phyloP scores from a whole-genome alignment of 2,888 invertebrate genomes.

The Heliconius ethilla region DNA sequence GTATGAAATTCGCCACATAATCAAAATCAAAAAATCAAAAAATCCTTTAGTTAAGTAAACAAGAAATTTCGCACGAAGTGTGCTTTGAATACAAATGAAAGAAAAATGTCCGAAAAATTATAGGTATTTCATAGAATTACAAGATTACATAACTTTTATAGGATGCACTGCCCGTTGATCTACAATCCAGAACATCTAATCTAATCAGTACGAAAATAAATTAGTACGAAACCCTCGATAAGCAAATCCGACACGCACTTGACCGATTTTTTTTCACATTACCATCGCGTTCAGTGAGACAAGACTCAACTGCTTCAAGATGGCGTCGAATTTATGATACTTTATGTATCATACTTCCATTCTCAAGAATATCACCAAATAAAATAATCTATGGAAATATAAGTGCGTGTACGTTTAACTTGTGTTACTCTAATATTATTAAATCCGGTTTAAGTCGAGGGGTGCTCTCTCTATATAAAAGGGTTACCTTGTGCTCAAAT shows the following conservation, averaged over 20 bases:
- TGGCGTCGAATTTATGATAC: conserved; percentile 12
- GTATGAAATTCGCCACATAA: too few species aligned
- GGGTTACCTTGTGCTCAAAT: conserved; percentile 45
- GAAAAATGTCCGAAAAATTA: too few species aligned
- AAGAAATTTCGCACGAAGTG: too few species aligned
- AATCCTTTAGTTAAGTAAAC: too few species aligned
- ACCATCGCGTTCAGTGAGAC: neutral
- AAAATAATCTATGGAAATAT: conserved; percentile 15
- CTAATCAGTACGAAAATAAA: neutral
- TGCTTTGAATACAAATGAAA: too few species aligned
- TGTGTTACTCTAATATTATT: conserved; percentile 45
- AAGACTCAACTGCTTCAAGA: neutral
- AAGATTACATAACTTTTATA: too few species aligned
- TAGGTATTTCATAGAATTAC: too few species aligned
- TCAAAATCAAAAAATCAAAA: too few species aligned
- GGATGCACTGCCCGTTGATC: too few species aligned
- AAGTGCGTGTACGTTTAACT: conserved; percentile 37
- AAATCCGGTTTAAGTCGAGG: conserved; percentile 45
- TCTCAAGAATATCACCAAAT: neutral
- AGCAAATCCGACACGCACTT: too few species aligned
- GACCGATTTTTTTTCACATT: neutral
- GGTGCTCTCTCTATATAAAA: conserved; percentile 37
- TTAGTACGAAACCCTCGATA: too few species aligned
- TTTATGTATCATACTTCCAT: neutral
- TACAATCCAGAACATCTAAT: too few species aligned